phyloP scores from a whole-genome alignment of 2,888 invertebrate species.

The Endotricha flammealis region DNA sequence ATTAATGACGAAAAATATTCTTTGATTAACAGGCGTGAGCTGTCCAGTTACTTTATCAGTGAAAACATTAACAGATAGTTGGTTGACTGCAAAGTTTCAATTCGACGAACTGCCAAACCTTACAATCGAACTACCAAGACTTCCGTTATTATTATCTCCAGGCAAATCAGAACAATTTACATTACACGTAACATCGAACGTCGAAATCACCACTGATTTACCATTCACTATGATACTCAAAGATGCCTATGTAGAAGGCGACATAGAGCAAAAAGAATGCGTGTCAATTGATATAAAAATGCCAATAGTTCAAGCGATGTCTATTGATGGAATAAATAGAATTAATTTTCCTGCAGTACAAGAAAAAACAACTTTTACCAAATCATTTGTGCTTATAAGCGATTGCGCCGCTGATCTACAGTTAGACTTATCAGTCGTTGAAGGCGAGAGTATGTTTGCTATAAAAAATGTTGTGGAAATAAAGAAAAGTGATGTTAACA shows the following conservation, averaged over 20 bases:
- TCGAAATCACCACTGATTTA: slow-evolving; percentile 42
- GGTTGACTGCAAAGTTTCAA: slow-evolving; percentile 57
- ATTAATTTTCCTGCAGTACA: slow-evolving; percentile 47
- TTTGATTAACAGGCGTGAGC: slow-evolving; percentile 39
- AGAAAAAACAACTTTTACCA: slow-evolving; percentile 39
- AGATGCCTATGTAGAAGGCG: slow-evolving; percentile 52
- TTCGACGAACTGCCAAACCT: slow-evolving; percentile 46
- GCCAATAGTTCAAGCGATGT: slow-evolving; percentile 60
- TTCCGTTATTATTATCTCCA: slow-evolving; percentile 55
- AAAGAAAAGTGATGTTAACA: slow-evolving; percentile 55
- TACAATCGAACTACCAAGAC: slow-evolving; percentile 52
- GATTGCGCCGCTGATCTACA: slow-evolving; percentile 59
- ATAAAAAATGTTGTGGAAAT: slow-evolving; percentile 62
- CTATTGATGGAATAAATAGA: slow-evolving; percentile 56
- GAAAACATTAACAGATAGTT: slow-evolving; percentile 52
- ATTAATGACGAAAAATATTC: slow-evolving; percentile 2
- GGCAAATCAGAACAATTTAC: slow-evolving; percentile 52
- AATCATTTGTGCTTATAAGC: slow-evolving; percentile 56
- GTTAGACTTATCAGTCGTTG: slow-evolving; percentile 46
- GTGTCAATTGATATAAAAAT: slow-evolving; percentile 49
- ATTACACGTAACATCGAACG: slow-evolving; percentile 48
- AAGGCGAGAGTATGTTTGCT: slow-evolving; percentile 47
- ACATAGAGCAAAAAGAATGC: slow-evolving; percentile 42
- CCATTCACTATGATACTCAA: slow-evolving; percentile 47
- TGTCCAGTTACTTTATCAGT: slow-evolving; percentile 43